Percentiles rank a stretch among this genome's conserved stretches.
These are phyloP conservation scores for Meteorus cinctellus DNA, from an alignment of 2,888 invertebrate species.

Conservation along the genomic window DNA sequence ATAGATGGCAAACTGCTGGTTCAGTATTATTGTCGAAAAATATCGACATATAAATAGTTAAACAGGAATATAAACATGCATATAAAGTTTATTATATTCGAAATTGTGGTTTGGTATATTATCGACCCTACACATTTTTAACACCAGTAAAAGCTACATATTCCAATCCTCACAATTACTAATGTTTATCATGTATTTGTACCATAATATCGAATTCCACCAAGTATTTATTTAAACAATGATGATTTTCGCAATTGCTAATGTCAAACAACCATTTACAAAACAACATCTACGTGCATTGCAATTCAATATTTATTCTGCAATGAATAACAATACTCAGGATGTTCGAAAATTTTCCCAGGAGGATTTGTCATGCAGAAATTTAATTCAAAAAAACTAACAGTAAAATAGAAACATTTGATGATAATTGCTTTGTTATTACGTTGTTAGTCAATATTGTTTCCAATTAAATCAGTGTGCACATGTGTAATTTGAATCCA, in stretches of 20 bases:
- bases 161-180: too few relatives aligned
- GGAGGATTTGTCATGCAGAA: not conserved
- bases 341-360: not conserved
- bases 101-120: too few relatives aligned
- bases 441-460: not conserved
- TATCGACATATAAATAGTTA: not conserved
- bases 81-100: too few relatives aligned
- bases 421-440: not conserved
- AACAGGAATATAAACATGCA: too few relatives aligned
- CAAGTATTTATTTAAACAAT: too few relatives aligned
- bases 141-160: too few relatives aligned
- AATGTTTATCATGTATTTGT: too few relatives aligned
- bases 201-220: too few relatives aligned
- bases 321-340: not conserved
- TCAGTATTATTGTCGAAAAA: not conserved
- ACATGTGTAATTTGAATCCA: too few relatives aligned
- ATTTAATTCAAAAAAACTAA: not conserved
- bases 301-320: not conserved
- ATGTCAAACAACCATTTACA: too few relatives aligned
- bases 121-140: too few relatives aligned
- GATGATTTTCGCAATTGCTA: too few relatives aligned
- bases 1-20: not conserved
- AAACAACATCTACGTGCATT: not conserved
- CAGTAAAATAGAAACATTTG: not conserved
- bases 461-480: not conserved